Conservation (phyloP, 2,113 vertebrate genomes). For the Catharus bicknelli region DNA sequence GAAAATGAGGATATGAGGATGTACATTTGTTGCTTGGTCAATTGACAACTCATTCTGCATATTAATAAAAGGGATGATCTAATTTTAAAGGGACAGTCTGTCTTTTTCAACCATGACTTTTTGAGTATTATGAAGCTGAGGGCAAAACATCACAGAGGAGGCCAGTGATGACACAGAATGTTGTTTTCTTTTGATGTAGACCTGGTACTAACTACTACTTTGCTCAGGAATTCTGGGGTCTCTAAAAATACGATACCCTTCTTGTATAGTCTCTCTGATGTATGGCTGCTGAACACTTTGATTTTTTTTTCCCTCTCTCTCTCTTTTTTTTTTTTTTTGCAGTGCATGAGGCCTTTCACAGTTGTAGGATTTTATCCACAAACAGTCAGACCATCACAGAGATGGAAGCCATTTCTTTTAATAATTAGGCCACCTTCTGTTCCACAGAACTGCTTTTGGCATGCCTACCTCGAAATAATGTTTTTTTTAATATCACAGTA, state of each 20-base stretch:
- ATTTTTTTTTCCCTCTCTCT: not conserved
- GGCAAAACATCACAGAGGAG: slow-evolving; percentile 70
- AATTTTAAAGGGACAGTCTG: slow-evolving; percentile 78
- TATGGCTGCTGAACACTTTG: slow-evolving; percentile 58
- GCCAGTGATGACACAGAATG: slow-evolving; percentile 46
- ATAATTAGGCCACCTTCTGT: slow-evolving; percentile 72
- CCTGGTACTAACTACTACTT: slow-evolving; percentile 69
- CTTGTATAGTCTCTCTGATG: slow-evolving; percentile 66
- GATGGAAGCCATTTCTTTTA: slow-evolving; percentile 63
- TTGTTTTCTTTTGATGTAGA: slow-evolving; percentile 73
- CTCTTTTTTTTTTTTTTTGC: not conserved
- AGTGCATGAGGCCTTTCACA: slow-evolving; percentile 58
- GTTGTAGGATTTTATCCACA: slow-evolving; percentile 71
- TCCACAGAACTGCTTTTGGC: slow-evolving; percentile 50
- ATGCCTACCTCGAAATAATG: slow-evolving; percentile 41
- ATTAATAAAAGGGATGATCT: slow-evolving; percentile 81
- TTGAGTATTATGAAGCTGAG: slow-evolving; percentile 66
- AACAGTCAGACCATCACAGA: slow-evolving; percentile 66
- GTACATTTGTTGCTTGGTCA: slow-evolving; percentile 84
- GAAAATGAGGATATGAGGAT: slow-evolving; percentile 83
- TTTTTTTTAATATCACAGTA: slow-evolving; percentile 14
- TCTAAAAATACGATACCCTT: slow-evolving; percentile 55
- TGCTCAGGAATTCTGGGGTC: slow-evolving; percentile 69
- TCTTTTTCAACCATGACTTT: slow-evolving; percentile 64
- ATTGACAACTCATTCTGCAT: slow-evolving; percentile 88